Conservation (phyloP, 2,888 invertebrate species). For the Kryphioiulus occultus region DNA sequence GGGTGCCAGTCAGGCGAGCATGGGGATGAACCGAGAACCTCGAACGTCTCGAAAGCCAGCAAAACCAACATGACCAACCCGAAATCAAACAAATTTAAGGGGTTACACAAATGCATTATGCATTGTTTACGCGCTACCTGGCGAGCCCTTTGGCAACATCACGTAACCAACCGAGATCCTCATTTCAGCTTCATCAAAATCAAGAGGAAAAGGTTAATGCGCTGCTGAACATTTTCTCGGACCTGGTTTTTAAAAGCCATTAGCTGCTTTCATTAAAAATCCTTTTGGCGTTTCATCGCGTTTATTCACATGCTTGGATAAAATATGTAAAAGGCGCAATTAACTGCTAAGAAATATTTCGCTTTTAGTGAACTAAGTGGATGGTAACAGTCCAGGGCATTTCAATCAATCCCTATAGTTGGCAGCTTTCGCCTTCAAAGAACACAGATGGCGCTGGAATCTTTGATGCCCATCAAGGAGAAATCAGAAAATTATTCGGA, state of each 20-base stretch:
- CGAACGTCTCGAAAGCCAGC: neutral
- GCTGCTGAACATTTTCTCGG: neutral
- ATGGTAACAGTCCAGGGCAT: neutral
- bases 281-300: neutral
- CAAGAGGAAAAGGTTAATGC: neutral
- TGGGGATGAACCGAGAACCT: neutral
- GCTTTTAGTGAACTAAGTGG: neutral
- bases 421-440: neutral
- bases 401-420: neutral
- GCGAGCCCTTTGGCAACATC: neutral
- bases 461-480: no score
- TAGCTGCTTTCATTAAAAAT: neutral
- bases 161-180: neutral
- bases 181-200: slow-evolving; percentile 19
- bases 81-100: neutral
- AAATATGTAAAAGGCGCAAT: neutral
- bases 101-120: slow-evolving; percentile 24
- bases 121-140: neutral
- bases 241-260: neutral
- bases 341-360: no score
- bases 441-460: no score
- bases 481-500: no score
- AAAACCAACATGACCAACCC: slow-evolving; percentile 11
- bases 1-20: slow-evolving; percentile 8
- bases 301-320: neutral